Evolutionary conservation across 2,888 invertebrate species (phyloP).

Genomic region (Apotomis turbidana): DNA sequence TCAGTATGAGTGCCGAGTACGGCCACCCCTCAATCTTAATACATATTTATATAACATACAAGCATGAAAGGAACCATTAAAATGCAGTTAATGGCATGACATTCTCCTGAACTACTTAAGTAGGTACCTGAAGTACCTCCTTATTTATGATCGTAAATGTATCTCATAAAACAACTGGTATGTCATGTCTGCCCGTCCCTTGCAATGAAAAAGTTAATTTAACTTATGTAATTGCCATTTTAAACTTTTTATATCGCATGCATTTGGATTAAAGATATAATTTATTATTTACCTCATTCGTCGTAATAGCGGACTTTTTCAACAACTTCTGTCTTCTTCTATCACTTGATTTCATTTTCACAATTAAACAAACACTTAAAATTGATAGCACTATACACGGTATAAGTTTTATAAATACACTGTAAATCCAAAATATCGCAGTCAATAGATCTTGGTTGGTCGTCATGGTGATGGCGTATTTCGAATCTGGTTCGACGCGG

Average conservation of each 20-base stretch:
- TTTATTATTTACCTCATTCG: conserved; percentile 65
- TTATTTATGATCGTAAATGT: not conserved
- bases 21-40: too few relatives aligned
- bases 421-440: conserved; percentile 95
- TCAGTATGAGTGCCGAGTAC: too few relatives aligned
- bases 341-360: conserved; percentile 92
- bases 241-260: not conserved
- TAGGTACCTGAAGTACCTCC: not conserved
- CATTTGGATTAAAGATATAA: conserved; percentile 6
- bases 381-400: conserved; percentile 95
- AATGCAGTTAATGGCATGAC: too few relatives aligned
- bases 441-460: conserved; percentile 85
- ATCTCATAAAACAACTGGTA: not conserved
- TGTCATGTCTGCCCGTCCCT: not conserved
- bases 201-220: conserved; percentile 13
- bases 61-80: too few relatives aligned
- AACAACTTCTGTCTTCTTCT: conserved; percentile 88
- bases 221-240: conserved; percentile 15
- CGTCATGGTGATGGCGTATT: conserved; percentile 87
- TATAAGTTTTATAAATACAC: conserved; percentile 95
- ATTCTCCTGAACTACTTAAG: too few relatives aligned
- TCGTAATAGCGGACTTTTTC: conserved; percentile 73
- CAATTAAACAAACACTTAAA: conserved; percentile 89
- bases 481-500: conserved; percentile 67
- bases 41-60: too few relatives aligned